phyloP scores from a whole-genome alignment of 2,797 vertebrate species.

The Trematomus bernacchii region DNA sequence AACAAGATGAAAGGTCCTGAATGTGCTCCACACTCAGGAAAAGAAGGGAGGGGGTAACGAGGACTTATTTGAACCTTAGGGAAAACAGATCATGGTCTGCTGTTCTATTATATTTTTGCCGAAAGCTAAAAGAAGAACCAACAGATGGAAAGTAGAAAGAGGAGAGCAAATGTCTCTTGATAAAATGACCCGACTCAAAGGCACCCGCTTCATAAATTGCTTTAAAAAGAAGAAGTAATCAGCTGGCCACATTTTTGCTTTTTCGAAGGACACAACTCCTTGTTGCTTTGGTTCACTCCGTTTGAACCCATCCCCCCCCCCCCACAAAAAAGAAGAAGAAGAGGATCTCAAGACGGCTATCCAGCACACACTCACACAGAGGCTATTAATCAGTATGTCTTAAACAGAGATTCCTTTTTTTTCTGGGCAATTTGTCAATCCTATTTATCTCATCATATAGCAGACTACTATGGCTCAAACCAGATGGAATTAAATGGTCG shows the following conservation, averaged over 20 bases:
- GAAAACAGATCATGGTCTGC: slow-evolving; percentile 53
- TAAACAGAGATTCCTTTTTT: slow-evolving; percentile 42
- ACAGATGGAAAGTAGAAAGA: slow-evolving; percentile 62
- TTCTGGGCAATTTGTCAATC: slow-evolving; percentile 48
- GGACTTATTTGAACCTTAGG: slow-evolving; percentile 71
- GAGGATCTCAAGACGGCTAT: slow-evolving; percentile 17
- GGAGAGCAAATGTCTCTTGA: slow-evolving; percentile 53
- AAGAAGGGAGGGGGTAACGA: slow-evolving; percentile 27
- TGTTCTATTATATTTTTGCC: slow-evolving; percentile 61
- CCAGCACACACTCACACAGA: neutral
- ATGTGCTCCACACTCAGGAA: slow-evolving; percentile 51
- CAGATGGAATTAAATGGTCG: slow-evolving; percentile 62
- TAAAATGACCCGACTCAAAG: slow-evolving; percentile 65
- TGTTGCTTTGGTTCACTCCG: slow-evolving; percentile 38
- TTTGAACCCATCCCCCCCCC: slow-evolving; percentile 33
- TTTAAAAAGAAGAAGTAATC: slow-evolving; percentile 35
- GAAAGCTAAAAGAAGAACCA: slow-evolving; percentile 50
- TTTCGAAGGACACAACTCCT: slow-evolving; percentile 41
- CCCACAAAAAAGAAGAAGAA: slow-evolving; percentile 14
- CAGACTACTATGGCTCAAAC: slow-evolving; percentile 28
- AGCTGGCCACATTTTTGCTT: slow-evolving; percentile 46
- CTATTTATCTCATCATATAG: slow-evolving; percentile 66
- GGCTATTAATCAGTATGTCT: slow-evolving; percentile 59
- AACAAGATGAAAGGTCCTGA: slow-evolving; percentile 77
- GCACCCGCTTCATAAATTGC: slow-evolving; percentile 72